Evolutionary conservation across 2,888 invertebrate species (phyloP), one percentile per base, ranked within the genome.

Genomic region (Biston betularia): DNA sequence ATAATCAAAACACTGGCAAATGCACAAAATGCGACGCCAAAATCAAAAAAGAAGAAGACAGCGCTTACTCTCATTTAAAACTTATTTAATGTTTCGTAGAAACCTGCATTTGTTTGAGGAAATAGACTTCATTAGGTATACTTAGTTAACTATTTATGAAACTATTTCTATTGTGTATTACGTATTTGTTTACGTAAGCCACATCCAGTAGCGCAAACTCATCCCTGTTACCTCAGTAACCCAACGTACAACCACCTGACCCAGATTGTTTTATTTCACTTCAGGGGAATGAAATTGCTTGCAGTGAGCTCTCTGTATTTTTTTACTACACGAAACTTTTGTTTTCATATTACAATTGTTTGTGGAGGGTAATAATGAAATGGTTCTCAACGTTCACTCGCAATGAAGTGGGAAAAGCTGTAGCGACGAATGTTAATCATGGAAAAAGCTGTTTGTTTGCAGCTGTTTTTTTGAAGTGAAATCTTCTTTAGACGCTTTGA

Each of bases 251-350:
- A 42, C 83, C 78, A 85, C 84, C 86, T 90, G 91, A 92, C 92
- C 92, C 80, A 92, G 88, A 89, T 92, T 92, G 90, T 76, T 90
- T 92, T 91, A 92, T 91, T 88, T 85, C 86, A 83, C 88, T 89
- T 84, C 82, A 84, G 80, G 83, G 83, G 87, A 88, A 92, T 89
- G 89, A 92, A 92, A 92, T 92, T 91, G 92, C 88, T 87, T 83
- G 86, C 85, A 87, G 90, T 88, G 77, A 82, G 82, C 78, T 76
- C 76, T 76, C 74, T 72, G 74, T 65, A 12, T 82, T 85, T 84
- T 85, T 86, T 84, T 82, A 80, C 76, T 79, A 78, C 81, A 79
- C 75, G 76, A 78, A 79, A 81, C 79, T 88, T 89, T 87, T 88
- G 83, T 89, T 84, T 84, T 78, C 77, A 79, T 85, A 87, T 85